Base-by-base conservation (phyloP, 2,113 vertebrate species). In the Cavia porcellus region DNA sequence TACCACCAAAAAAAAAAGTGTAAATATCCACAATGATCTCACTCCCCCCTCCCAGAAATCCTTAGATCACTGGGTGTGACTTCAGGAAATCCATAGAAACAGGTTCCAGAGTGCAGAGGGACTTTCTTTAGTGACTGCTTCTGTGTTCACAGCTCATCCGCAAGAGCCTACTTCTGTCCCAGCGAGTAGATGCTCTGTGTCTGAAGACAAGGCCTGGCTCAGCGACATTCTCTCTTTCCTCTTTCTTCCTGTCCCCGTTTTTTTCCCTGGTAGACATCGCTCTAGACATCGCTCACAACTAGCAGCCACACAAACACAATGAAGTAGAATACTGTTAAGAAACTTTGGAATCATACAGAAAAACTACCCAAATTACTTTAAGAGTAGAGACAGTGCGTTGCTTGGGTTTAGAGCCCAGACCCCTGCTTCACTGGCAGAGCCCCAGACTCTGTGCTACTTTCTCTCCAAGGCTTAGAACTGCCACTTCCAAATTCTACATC, bases 61-160 rank as follows among this genome's bases (percentile, higher is more conserved):
- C n/a, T 24, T 11, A 17, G 17, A 2, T 35, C 62, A 35, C 28
- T 25, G 5, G 35, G 30, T 11, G 5, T 5, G 15, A 42, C 74
- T n/a, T 74, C 2, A 5, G 74, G 57, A 70, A 68, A 55, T 45
- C 45, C 12, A 2, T 2, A 47, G 74, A 75, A 86, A 52, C 20
- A 4, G 24, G 20, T 15, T 28, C 5, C 24, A 6, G 13, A 82
- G 42, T 5, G n/a, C 0, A 12, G 20, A 8, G 13, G 82, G 89
- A 3, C 17, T 22, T 6, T 0, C 1, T 11, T 17, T 45, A 45
- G 85, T 28, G 9, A 35, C n/a, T 28, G 14, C 59, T n/a, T 24
- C 57, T 6, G 38, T 50, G 50, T 38, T 62, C 20, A 20, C 1
- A 5, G 10, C 13, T 1, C 15, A 19, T 6, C 22, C 35, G 47